A percentile compares a stretch with the other conserved stretches of the same genome.
Evolutionary conservation across 2,888 invertebrate genomes (phyloP).

Genomic region (Andricus quercusramuli): DNA sequence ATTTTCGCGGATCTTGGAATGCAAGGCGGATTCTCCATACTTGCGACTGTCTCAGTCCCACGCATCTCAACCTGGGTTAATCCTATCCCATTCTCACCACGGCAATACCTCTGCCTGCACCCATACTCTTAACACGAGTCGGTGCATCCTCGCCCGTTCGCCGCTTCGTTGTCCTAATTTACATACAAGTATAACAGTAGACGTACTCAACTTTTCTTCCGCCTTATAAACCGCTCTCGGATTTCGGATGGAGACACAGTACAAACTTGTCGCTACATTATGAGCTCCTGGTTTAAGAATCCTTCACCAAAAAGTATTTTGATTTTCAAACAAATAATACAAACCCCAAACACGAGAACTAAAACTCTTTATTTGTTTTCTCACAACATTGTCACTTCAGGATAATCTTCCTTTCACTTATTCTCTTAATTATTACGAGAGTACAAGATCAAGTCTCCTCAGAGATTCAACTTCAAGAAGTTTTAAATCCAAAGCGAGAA

Average conservation of each 20-base stretch:
- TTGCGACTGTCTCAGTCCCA: slow-evolving; percentile 53
- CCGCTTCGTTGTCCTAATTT: slow-evolving; percentile 27
- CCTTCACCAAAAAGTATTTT: no score
- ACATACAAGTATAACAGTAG: slow-evolving; percentile 27
- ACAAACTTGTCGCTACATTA: neutral
- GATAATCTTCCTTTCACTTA: neutral
- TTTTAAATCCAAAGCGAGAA: slow-evolving; percentile 11
- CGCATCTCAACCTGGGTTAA: slow-evolving; percentile 1
- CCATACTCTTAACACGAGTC: slow-evolving; percentile 29
- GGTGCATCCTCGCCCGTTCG: slow-evolving; percentile 27
- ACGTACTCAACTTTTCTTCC: slow-evolving; percentile 37
- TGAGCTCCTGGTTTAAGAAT: neutral
- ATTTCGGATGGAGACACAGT: neutral
- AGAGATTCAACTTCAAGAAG: slow-evolving; percentile 4
- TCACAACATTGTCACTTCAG: neutral
- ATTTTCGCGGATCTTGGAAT: slow-evolving; percentile 60
- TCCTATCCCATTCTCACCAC: neutral
- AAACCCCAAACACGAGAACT: neutral
- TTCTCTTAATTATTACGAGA: neutral
- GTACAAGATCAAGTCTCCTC: slow-evolving; percentile 4
- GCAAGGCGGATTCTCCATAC: slow-evolving; percentile 51
- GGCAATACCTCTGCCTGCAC: neutral
- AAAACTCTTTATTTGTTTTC: neutral
- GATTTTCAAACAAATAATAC: neutral
- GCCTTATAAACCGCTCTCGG: slow-evolving; percentile 9